Percentiles rank a stretch among this genome's conserved stretches.
Evolutionary conservation across 2,888 invertebrate genomes (phyloP).

Genomic region (Drosophila borborema): DNA sequence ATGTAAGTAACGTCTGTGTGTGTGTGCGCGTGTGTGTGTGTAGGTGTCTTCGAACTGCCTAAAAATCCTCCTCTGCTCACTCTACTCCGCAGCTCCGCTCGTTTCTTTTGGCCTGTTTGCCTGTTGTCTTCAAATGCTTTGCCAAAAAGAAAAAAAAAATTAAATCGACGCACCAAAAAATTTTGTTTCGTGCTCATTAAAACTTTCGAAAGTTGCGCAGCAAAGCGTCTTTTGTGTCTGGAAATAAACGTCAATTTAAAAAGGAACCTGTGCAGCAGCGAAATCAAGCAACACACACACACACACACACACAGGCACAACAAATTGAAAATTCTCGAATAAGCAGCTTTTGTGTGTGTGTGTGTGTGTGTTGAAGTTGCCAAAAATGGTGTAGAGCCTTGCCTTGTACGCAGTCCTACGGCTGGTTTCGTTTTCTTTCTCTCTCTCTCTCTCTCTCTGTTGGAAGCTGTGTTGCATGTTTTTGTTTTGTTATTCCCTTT

Average conservation of each 20-base stretch:
- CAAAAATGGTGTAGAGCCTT: constrained; percentile 76
- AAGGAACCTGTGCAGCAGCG: constrained; percentile 40
- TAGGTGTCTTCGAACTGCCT: constrained; percentile 60
- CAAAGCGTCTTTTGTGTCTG: constrained; percentile 52
- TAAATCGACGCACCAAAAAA: constrained; percentile 58
- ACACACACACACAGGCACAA: constrained; percentile 15
- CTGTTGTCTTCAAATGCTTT: constrained; percentile 62
- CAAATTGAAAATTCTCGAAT: constrained; percentile 52
- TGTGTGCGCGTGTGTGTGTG: constrained; percentile 34
- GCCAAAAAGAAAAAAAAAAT: constrained; percentile 47
- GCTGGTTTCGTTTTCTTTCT: constrained; percentile 48
- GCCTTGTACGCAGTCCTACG: constrained; percentile 74
- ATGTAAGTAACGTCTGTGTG: constrained; percentile 9
- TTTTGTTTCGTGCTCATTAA: constrained; percentile 66
- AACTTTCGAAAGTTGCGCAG: constrained; percentile 71
- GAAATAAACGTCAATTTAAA: constrained; percentile 74
- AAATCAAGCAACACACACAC: constrained; percentile 2
- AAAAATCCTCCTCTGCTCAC: constrained; percentile 45
- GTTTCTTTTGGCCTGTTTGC: constrained; percentile 27
- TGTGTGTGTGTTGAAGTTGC: constrained; percentile 57
- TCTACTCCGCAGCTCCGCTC: constrained; percentile 24
- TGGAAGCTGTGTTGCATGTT: constrained; percentile 22
- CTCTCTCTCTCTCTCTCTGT: constrained; percentile 10
- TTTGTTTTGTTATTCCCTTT: constrained; percentile 1
- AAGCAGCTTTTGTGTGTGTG: constrained; percentile 20